These are phyloP conservation scores for Dermochelys coriacea DNA, from an alignment of 2,797 vertebrate species.

Conservation along the genomic window DNA sequence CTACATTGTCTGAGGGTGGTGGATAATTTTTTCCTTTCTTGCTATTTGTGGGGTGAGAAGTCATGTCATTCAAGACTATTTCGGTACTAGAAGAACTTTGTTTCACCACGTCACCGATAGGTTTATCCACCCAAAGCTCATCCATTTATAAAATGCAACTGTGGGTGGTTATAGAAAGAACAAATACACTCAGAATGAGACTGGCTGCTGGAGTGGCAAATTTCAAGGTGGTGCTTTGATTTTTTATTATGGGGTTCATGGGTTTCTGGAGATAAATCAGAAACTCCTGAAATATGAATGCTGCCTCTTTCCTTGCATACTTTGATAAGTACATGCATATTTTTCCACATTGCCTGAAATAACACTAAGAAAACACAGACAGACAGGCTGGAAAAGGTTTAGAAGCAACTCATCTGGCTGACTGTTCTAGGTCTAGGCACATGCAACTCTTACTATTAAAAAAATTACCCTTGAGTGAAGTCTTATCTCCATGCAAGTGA, in stretches of 20 bases:
- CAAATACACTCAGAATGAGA: neutral
- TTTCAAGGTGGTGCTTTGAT: neutral
- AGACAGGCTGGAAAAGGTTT: too few species aligned
- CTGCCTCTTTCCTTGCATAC: neutral
- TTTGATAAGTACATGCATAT: neutral
- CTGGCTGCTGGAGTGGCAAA: neutral
- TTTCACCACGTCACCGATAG: neutral
- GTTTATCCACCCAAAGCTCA: neutral
- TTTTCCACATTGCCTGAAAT: neutral
- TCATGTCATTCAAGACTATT: too few species aligned
- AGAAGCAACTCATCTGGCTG: neutral
- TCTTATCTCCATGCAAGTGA: neutral
- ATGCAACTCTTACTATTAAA: neutral
- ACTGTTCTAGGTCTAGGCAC: neutral
- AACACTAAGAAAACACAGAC: neutral
- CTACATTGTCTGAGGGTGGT: neutral
- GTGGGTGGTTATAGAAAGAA: neutral
- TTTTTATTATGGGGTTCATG: neutral
- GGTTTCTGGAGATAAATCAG: neutral
- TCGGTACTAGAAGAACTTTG: neutral
- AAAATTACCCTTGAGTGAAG: neutral
- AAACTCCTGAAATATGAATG: neutral
- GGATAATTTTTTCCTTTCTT: neutral
- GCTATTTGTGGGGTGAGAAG: too few species aligned
- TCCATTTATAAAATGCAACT: neutral